Evolutionary conservation across 2,888 invertebrate species (phyloP).

Genomic region (Ectemnius continuus): DNA sequence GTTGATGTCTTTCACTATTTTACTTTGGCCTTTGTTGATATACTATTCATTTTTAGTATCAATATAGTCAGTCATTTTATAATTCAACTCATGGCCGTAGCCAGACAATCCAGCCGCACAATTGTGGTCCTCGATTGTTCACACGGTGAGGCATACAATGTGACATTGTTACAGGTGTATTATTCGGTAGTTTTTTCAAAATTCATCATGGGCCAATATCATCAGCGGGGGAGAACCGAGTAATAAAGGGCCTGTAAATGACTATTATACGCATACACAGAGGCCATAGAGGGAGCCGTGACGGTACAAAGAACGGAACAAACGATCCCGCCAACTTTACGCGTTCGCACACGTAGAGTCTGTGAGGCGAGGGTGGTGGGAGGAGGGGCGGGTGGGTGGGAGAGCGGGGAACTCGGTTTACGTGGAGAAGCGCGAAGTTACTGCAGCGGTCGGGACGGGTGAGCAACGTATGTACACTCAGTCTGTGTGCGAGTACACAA

Average conservation of each 20-base stretch:
- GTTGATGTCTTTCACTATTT: background rate
- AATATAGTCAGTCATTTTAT: too few species aligned
- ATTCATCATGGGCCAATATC: conserved; percentile 15
- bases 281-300: conserved; percentile 34
- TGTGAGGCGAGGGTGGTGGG: background rate
- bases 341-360: conserved; percentile 36
- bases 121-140: too few species aligned
- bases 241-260: conserved; percentile 55
- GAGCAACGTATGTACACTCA: conserved; percentile 45
- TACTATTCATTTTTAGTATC: too few species aligned
- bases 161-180: background rate
- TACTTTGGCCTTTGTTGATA: too few species aligned
- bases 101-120: too few species aligned
- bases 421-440: conserved; percentile 47
- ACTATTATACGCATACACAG: conserved; percentile 43
- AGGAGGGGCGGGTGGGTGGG: background rate
- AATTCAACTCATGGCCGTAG: too few species aligned
- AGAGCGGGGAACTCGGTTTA: background rate
- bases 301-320: conserved; percentile 56
- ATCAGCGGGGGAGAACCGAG: conserved; percentile 1
- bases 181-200: conserved; percentile 1
- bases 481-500: conserved; percentile 10
- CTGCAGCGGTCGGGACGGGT: conserved; percentile 42
- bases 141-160: background rate
- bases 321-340: conserved; percentile 58